Percentiles rank a stretch among this genome's conserved stretches.
These are phyloP conservation scores for Ctena decussata DNA, from an alignment of 2,888 invertebrate genomes.

Conservation along the genomic window DNA sequence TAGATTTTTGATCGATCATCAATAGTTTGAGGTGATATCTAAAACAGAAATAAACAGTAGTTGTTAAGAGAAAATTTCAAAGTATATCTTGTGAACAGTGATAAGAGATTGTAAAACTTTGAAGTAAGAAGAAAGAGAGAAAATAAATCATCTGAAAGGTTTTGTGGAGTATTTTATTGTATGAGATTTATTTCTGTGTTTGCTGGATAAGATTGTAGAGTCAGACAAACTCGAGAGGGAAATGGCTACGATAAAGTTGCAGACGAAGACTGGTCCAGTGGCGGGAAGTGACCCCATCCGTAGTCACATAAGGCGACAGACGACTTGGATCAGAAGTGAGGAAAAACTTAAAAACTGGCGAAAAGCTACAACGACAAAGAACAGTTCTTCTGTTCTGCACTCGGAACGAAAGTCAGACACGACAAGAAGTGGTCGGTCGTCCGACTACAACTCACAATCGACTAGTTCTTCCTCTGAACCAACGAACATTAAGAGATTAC, in stretches of 20 bases:
- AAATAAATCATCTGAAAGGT: too few species aligned
- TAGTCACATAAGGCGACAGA: slow-evolving; percentile 50
- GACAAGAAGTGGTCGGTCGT: slow-evolving; percentile 61
- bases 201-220: too few species aligned
- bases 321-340: slow-evolving; percentile 68
- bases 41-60: slow-evolving; percentile 7
- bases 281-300: slow-evolving; percentile 23
- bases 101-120: background rate
- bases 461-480: slow-evolving; percentile 56
- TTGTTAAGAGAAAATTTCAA: background rate
- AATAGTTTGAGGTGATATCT: background rate
- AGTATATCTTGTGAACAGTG: background rate
- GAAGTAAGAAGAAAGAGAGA: background rate
- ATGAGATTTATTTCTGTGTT: too few species aligned
- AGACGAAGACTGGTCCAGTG: slow-evolving; percentile 24
- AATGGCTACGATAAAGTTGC: slow-evolving; percentile 3
- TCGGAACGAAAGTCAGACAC: slow-evolving; percentile 72
- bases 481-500: slow-evolving; percentile 32
- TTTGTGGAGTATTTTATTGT: too few species aligned
- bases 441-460: slow-evolving; percentile 49
- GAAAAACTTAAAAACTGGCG: slow-evolving; percentile 71
- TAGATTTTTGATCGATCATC: background rate
- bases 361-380: slow-evolving; percentile 40
- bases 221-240: too few species aligned
- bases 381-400: slow-evolving; percentile 33